phyloP scores from a whole-genome alignment of 2,888 invertebrate genomes.

The Standfussiana lucernea region DNA sequence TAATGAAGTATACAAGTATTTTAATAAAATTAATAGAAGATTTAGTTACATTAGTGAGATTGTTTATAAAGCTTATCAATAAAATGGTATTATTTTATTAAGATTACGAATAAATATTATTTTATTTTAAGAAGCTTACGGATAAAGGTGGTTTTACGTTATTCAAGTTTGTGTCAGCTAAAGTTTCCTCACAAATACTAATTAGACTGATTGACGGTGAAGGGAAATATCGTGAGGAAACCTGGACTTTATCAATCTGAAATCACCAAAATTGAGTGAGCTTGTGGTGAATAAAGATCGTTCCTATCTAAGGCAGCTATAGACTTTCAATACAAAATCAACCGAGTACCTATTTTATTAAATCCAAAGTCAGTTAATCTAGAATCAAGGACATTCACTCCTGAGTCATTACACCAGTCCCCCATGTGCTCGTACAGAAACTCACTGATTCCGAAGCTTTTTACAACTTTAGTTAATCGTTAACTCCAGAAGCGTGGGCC shows the following conservation, averaged over 20 bases:
- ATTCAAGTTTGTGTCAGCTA: neutral
- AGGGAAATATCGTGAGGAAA: conserved; percentile 15
- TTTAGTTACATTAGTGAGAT: conserved; percentile 54
- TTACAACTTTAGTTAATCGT: conserved; percentile 11
- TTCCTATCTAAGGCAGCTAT: conserved; percentile 8
- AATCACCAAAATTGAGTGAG: neutral
- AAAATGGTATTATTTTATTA: conserved; percentile 67
- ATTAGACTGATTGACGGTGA: conserved; percentile 12
- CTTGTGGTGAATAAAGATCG: neutral
- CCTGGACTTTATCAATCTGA: neutral
- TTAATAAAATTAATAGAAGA: conserved; percentile 41
- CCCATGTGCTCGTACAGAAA: neutral
- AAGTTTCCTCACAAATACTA: neutral
- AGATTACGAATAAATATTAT: conserved; percentile 27
- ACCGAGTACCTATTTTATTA: neutral
- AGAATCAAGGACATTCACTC: neutral
- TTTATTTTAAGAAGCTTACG: conserved; percentile 24
- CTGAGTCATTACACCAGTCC: neutral
- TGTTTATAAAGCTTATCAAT: conserved; percentile 64
- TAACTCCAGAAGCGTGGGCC: conserved; percentile 60
- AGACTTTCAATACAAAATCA: neutral
- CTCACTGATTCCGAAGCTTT: conserved; percentile 5
- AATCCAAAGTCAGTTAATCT: conserved; percentile 7
- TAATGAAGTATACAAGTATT: conserved; percentile 16
- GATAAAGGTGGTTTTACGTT: conserved; percentile 18